Base-by-base conservation (phyloP, 2,888 invertebrate genomes). In the Lasioglossum morio region DNA sequence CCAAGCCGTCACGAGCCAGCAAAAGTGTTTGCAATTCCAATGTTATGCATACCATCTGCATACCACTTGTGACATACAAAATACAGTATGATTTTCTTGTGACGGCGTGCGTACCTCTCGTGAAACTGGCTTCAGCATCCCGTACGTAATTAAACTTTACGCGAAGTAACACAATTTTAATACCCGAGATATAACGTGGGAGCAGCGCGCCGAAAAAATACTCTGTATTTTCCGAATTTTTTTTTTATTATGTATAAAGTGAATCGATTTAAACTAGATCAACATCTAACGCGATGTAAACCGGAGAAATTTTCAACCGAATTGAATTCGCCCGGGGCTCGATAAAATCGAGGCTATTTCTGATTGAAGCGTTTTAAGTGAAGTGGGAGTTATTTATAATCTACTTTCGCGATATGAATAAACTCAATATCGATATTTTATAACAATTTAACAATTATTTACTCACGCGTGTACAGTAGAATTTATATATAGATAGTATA, bases 1-100 rank as follows among this genome's bases (percentile, higher is more conserved):
- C 30, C 27, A n/a, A 48, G 46, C 69, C 40, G 78, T 66, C 81
- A 81, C 81, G 78, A 78, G 72, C 34, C 48, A 60, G 86, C 37
- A 43, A 72, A 86, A 77, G 75, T 78, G 46, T 86, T 86, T 86
- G 86, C 86, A 86, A 86, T 81, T 86, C 77, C 81, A 86, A 86
- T 86, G 86, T 72, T 81, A 77, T 43, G 86, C 86, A 77, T 86
- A 72, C 30, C 34, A 78, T 86, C 66, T 81, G 86, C 85, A 86
- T 86, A 37, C 48, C 27, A 69, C 60, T 74, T n/a, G 60, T 66
- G 16, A 76, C 76, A 30, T 57, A 60, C 37, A 70, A 85, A 69
- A 75, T 48, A 34, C 8, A 77, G 46, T 70, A n/a, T 60, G 75
- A 79, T 70, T 85, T 85, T 80, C 73, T n/a, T 73, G 46, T 69